Evolutionary conservation across 1,140 invertebrate species (phyloP).

Genomic region (Epicauta chinensis): DNA sequence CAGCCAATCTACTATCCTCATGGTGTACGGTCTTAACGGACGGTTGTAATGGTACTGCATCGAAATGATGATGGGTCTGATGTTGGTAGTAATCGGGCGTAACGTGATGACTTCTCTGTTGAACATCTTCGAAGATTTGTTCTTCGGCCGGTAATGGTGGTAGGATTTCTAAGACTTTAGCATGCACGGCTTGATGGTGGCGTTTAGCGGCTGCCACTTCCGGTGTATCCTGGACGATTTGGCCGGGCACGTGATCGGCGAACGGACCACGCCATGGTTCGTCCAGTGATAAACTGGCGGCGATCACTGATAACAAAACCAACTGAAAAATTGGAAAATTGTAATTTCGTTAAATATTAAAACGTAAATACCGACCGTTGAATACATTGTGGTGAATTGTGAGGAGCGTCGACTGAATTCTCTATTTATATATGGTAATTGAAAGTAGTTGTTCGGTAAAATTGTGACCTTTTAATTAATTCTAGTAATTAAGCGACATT

Average conservation of each 20-base stretch:
- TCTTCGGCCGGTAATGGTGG: slow-evolving; percentile 17
- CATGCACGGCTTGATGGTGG: slow-evolving; percentile 9
- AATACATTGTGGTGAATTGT: too few species aligned
- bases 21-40: neutral
- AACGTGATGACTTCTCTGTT: neutral
- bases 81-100: neutral
- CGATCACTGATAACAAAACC: neutral
- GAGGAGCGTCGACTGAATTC: too few species aligned
- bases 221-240: slow-evolving; percentile 22
- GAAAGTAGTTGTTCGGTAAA: too few species aligned
- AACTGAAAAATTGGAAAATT: too few species aligned
- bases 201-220: slow-evolving; percentile 24
- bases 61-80: neutral
- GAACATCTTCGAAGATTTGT: neutral
- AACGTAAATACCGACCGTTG: too few species aligned
- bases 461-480: too few species aligned
- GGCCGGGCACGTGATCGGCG: slow-evolving; percentile 15
- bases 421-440: too few species aligned
- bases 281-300: neutral
- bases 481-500: too few species aligned
- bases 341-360: too few species aligned
- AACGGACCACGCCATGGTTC: slow-evolving; percentile 19
- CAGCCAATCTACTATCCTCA: neutral
- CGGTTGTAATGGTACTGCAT: neutral
- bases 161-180: slow-evolving; percentile 13